A percentile compares a stretch with the other conserved stretches of the same genome.
These are phyloP conservation scores for Abrostola tripartita DNA, from an alignment of 2,888 invertebrate species.

Conservation along the genomic window DNA sequence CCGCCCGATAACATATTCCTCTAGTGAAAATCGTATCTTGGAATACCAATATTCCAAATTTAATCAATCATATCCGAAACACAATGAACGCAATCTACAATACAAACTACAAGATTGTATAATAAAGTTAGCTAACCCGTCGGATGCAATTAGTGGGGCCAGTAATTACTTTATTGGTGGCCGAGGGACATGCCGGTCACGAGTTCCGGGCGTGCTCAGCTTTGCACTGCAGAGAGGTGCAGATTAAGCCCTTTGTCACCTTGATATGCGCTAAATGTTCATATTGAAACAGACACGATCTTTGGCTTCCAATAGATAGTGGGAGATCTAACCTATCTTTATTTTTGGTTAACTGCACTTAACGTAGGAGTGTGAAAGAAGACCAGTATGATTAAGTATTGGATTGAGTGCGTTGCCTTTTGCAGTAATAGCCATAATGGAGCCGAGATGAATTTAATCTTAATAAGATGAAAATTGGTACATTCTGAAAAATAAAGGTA, in stretches of 20 bases:
- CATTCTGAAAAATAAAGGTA: background rate
- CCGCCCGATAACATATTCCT: background rate
- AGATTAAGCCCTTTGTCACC: background rate
- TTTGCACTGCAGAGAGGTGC: constrained; percentile 23
- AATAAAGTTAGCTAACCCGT: constrained; percentile 57
- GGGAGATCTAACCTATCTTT: background rate
- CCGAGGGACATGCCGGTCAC: constrained; percentile 57
- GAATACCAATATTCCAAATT: background rate
- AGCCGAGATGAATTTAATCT: background rate
- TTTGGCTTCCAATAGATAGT: too few relatives aligned
- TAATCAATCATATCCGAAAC: constrained; percentile 38
- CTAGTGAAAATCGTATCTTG: background rate
- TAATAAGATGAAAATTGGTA: background rate
- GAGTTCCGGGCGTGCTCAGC: constrained; percentile 38
- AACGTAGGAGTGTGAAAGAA: too few relatives aligned
- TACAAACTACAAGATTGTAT: constrained; percentile 55
- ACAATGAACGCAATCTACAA: constrained; percentile 39
- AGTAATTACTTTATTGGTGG: constrained; percentile 61
- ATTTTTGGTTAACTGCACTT: background rate
- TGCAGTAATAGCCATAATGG: background rate
- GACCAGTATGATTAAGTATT: too few relatives aligned
- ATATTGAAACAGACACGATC: background rate
- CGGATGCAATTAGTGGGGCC: constrained; percentile 52
- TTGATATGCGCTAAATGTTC: constrained; percentile 5
- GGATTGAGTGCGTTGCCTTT: background rate